Conservation (phyloP, 2,113 vertebrate genomes). For the Lamprotornis superbus region DNA sequence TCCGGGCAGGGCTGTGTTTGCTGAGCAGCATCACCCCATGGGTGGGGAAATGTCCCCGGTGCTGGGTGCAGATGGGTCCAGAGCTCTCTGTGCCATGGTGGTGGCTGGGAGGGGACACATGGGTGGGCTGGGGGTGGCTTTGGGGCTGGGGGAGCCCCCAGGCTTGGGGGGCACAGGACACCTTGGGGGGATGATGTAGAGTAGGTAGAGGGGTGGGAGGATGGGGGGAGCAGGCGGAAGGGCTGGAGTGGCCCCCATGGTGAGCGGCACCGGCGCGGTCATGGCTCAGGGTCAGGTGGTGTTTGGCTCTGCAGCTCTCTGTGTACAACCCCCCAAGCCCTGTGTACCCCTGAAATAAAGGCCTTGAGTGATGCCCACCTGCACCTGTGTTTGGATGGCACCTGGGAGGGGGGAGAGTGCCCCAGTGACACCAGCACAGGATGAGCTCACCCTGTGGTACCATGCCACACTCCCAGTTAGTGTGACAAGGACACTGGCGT, state of each 20-base stretch:
- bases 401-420: neutral
- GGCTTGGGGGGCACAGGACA: neutral
- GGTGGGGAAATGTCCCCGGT: neutral
- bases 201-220: neutral
- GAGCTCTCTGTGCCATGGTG: neutral
- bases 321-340: neutral
- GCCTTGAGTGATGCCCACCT: neutral
- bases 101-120: accelerated
- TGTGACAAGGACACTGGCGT: accelerated
- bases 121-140: neutral
- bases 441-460: accelerated
- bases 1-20: neutral
- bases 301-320: neutral
- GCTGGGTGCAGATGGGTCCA: neutral
- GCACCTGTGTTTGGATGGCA: neutral
- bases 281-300: accelerated
- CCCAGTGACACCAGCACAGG: accelerated
- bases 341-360: constrained; percentile 15
- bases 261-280: accelerated
- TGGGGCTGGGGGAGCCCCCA: neutral
- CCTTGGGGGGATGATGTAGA: neutral
- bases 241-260: accelerated
- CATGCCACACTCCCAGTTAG: accelerated
- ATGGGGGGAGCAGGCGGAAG: accelerated
- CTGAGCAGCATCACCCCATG: neutral